Conservation (phyloP, 2,797 vertebrate genomes). For the Steatocranus sp. region DNA sequence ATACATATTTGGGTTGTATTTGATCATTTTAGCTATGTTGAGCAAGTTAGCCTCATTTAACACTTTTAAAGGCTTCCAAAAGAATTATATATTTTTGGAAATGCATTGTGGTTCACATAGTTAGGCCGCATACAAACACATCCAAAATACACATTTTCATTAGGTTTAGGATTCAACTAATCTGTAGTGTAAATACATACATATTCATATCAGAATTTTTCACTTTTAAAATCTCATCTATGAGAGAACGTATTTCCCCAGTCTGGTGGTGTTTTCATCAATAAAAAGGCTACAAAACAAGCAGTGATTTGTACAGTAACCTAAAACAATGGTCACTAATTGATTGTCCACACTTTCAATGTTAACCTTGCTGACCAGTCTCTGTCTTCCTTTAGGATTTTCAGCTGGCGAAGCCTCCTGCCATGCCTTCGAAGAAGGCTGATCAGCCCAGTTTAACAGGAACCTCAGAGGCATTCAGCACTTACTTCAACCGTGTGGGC, state of each 20-base stretch:
- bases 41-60: background rate
- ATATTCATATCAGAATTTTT: background rate
- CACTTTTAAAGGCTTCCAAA: background rate
- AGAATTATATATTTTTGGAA: background rate
- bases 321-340: background rate
- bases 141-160: accelerated
- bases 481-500: constrained; percentile 96
- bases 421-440: constrained; percentile 85
- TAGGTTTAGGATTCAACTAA: background rate
- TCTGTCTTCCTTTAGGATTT: constrained; percentile 76
- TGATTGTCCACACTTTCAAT: background rate
- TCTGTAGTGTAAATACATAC: background rate
- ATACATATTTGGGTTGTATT: background rate
- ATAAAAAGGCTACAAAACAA: background rate
- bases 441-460: constrained; percentile 87
- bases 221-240: accelerated
- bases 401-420: constrained; percentile 93
- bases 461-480: constrained; percentile 96
- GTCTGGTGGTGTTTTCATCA: background rate
- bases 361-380: background rate
- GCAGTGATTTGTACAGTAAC: background rate
- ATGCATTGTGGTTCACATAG: background rate
- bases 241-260: background rate
- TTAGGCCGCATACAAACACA: background rate
- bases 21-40: background rate